A percentile compares a stretch with the other conserved stretches of the same genome.
phyloP scores from a whole-genome alignment of 2,888 invertebrate species.

The Dasysyrphus albostriatus region DNA sequence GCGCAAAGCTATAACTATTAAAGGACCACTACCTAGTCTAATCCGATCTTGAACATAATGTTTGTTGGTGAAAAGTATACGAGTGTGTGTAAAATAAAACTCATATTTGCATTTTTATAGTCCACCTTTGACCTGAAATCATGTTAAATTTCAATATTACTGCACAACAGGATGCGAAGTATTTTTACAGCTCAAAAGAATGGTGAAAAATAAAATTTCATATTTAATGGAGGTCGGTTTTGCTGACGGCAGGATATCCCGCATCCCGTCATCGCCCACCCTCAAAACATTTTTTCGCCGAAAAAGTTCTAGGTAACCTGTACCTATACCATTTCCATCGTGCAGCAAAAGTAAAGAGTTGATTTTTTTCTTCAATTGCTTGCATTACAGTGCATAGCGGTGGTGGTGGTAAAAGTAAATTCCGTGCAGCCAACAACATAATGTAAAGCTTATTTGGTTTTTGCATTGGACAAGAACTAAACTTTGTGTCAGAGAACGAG shows the following conservation, averaged over 20 bases:
- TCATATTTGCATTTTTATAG: constrained; percentile 68
- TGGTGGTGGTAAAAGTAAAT: background rate
- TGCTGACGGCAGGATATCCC: constrained; percentile 49
- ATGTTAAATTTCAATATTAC: constrained; percentile 72
- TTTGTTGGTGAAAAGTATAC: constrained; percentile 12
- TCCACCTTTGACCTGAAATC: constrained; percentile 67
- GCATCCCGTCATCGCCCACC: background rate
- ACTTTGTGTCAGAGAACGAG: constrained; percentile 15
- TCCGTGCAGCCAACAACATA: background rate
- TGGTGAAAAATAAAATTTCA: constrained; percentile 65
- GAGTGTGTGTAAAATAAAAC: constrained; percentile 6
- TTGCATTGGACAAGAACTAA: constrained; percentile 21
- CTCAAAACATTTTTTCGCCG: background rate
- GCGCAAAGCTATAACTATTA: too few species aligned
- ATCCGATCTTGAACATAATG: background rate
- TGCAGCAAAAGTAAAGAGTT: constrained; percentile 16
- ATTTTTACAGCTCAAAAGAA: constrained; percentile 72
- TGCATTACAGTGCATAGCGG: background rate
- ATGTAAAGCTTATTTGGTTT: constrained; percentile 31
- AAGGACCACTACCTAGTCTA: background rate
- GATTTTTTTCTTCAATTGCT: constrained; percentile 2
- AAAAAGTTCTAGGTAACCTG: constrained; percentile 1
- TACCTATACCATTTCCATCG: background rate
- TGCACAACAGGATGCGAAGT: constrained; percentile 66
- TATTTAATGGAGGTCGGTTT: constrained; percentile 68